phyloP scores from a whole-genome alignment of 2,888 invertebrate species.

The Byasa hedistus region DNA sequence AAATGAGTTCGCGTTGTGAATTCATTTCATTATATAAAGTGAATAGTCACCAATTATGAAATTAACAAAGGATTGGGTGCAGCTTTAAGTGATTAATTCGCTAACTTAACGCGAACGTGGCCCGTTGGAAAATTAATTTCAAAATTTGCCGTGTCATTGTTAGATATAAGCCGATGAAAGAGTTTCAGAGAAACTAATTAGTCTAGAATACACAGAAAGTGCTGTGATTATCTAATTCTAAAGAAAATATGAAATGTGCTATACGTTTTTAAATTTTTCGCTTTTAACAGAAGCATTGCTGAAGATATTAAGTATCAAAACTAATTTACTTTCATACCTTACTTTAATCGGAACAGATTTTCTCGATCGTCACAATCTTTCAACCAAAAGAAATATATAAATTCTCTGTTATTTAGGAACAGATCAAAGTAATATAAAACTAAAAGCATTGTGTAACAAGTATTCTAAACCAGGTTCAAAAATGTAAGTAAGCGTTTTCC shows the following conservation, averaged over 20 bases:
- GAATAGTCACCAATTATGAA: conserved; percentile 24
- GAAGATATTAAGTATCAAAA: too few relatives aligned
- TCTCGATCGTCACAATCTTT: too few relatives aligned
- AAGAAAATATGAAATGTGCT: neutral
- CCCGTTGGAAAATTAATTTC: conserved; percentile 1
- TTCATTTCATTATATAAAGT: conserved; percentile 28
- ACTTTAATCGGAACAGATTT: too few relatives aligned
- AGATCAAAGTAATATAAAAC: too few relatives aligned
- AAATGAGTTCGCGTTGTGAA: conserved; percentile 19
- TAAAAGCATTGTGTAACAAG: too few relatives aligned
- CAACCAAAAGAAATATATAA: too few relatives aligned
- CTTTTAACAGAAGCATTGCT: too few relatives aligned
- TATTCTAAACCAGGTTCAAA: too few relatives aligned
- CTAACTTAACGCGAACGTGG: neutral
- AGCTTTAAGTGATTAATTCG: conserved; percentile 24
- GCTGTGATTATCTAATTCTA: too few relatives aligned
- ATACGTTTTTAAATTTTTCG: neutral
- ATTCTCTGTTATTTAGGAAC: too few relatives aligned
- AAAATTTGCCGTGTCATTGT: conserved; percentile 3
- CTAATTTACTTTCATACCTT: too few relatives aligned
- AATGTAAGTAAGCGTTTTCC: too few relatives aligned
- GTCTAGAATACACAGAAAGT: neutral
- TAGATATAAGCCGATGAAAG: neutral
- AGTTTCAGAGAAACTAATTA: neutral
- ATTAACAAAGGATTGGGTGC: conserved; percentile 28